Base-by-base conservation (phyloP, 1,140 invertebrate species). In the Gryon sp. region DNA sequence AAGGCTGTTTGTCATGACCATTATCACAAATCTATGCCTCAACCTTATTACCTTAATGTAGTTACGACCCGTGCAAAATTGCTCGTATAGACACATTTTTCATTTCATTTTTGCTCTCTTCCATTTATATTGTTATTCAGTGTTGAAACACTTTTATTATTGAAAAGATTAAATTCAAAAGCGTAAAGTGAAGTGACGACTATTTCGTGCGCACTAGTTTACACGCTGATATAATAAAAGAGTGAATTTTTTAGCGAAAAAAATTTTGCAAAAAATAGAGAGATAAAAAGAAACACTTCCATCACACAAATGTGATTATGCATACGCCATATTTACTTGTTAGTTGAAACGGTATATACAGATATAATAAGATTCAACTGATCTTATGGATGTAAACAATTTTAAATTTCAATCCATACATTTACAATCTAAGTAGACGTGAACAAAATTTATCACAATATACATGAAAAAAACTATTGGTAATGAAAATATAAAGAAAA, bases 21-120 rank as follows among this genome's bases (percentile, higher is more conserved):
- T 36, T 38, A 62, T 62, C 30, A 4, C 11, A n/a, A 46, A 62
- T 48, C 43, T 48, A 36, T 46, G 36, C 43, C 18, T 36, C 57
- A 48, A 62, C 38, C 57, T 48, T 38, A 28, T 48, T 62, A 46
- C 11, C 41, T 60, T 45, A 57, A 43, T 43, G 16, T 4, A 43
- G 53, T 32, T 32, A 55, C 15, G 14, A 15, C n/a, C 22, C 12
- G 30, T 16, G 32, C 26, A 55, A 55, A 55, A 41, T 19, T 26
- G 20, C 15, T 34, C 19, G 30, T 36, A n/a, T n/a, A n/a, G n/a
- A n/a, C n/a, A 5, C 52, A 55, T 26, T 55, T 55, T 55, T 41
- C 28, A 28, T 4, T 11, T 5, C 11, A n/a, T 40, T 55, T 55
- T 41, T n/a, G n/a, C n/a, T n/a, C n/a, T 55, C 34, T n/a, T 53